These are phyloP conservation scores for Rhingia rostrata DNA, from an alignment of 2,888 invertebrate species.

Conservation along the genomic window DNA sequence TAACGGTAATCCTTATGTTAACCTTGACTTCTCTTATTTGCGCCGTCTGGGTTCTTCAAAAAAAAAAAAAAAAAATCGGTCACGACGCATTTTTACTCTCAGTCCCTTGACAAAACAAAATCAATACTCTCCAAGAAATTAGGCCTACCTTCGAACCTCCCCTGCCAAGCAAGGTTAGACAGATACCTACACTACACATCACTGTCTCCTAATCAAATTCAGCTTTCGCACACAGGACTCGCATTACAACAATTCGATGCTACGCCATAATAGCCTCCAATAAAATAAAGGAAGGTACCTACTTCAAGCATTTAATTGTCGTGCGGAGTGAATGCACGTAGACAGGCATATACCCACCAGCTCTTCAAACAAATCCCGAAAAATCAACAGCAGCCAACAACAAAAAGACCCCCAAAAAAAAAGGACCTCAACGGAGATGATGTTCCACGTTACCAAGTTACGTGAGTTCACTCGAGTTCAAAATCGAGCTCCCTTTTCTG, in stretches of 20 bases:
- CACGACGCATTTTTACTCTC: background rate
- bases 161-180: conserved; percentile 13
- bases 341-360: conserved; percentile 21
- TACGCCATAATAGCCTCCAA: background rate
- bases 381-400: conserved; percentile 8
- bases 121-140: conserved; percentile 22
- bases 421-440: conserved; percentile 63
- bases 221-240: conserved; percentile 16
- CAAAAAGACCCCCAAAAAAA: background rate
- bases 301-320: conserved; percentile 58
- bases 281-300: conserved; percentile 21
- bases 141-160: background rate
- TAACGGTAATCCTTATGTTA: background rate
- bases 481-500: conserved; percentile 34
- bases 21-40: conserved; percentile 18
- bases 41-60: background rate
- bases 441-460: conserved; percentile 55
- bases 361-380: conserved; percentile 52
- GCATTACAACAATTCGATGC: conserved; percentile 33
- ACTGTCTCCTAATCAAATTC: conserved; percentile 32
- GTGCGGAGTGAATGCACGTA: conserved; percentile 45
- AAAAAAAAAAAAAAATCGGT: conserved; percentile 10
- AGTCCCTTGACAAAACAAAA: background rate
- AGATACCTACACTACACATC: no score
- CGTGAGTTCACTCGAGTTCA: conserved; percentile 73